Conservation (phyloP, 2,113 vertebrate species). For the Ameiurus melas region DNA sequence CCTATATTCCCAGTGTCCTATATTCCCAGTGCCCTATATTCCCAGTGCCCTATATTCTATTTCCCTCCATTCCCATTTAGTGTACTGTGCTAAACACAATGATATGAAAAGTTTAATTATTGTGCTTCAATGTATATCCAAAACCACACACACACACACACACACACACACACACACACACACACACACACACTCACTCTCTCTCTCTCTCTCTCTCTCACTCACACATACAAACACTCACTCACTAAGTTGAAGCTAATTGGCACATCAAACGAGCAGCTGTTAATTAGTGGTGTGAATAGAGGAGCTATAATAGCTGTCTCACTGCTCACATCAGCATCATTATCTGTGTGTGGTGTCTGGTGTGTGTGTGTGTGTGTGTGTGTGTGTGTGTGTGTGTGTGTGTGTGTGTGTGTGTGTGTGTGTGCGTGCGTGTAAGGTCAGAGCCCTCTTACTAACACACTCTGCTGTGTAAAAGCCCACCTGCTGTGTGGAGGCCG, state of each 20-base stretch:
- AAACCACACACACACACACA: conserved; percentile 3
- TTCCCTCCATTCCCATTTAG: no score
- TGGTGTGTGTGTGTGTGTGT: conserved; percentile 45
- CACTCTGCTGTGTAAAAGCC: conserved; percentile 66
- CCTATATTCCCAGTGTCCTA: not conserved
- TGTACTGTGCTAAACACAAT: no score
- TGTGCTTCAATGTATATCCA: not conserved
- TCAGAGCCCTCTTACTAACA: conserved; percentile 69
- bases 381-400: not conserved
- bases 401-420: conserved; percentile 6
- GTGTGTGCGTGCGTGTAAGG: conserved; percentile 24
- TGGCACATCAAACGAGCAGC: conserved; percentile 74
- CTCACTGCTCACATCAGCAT: conserved; percentile 63
- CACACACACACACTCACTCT: conserved; percentile 9
- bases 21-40: not conserved
- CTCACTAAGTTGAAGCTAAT: conserved; percentile 58
- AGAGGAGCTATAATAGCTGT: conserved; percentile 63
- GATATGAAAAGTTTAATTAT: not conserved
- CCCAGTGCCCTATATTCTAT: no score
- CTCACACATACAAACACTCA: conserved; percentile 9
- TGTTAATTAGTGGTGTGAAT: conserved; percentile 68
- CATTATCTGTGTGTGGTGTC: conserved; percentile 58
- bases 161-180: conserved; percentile 2
- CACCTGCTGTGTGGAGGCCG: conserved; percentile 75
- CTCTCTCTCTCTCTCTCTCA: no score